phyloP scores from a whole-genome alignment of 2,113 vertebrate genomes.

The Xiphophorus maculatus region DNA sequence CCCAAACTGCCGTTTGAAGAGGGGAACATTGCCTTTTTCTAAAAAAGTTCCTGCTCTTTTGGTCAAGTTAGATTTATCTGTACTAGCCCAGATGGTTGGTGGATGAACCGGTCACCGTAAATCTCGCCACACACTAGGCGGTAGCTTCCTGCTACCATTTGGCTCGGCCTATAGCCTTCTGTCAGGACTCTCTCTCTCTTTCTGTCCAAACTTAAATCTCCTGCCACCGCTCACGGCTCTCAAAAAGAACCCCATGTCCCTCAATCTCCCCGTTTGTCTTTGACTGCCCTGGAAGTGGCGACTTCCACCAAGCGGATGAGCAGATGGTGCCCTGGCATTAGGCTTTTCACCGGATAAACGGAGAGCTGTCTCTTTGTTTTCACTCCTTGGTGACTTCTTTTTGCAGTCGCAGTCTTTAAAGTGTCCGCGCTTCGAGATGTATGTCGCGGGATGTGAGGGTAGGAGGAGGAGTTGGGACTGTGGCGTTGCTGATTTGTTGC shows the following conservation, averaged over 20 bases:
- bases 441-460: slow-evolving; percentile 50
- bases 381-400: slow-evolving; percentile 46
- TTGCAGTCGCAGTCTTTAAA: slow-evolving; percentile 38
- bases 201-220: slow-evolving; percentile 54
- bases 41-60: slow-evolving; percentile 26
- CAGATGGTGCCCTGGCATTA: slow-evolving; percentile 72
- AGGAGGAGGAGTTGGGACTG: slow-evolving; percentile 44
- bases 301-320: slow-evolving; percentile 68
- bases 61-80: slow-evolving; percentile 47
- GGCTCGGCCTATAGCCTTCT: slow-evolving; percentile 60
- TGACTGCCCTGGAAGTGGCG: slow-evolving; percentile 57
- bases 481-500: slow-evolving; percentile 40
- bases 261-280: slow-evolving; percentile 69
- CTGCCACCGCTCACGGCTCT: slow-evolving; percentile 35
- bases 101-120: slow-evolving; percentile 66
- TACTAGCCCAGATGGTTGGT: slow-evolving; percentile 65
- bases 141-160: slow-evolving; percentile 69
- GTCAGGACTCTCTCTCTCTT: slow-evolving; percentile 44
- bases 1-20: not conserved
- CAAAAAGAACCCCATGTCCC: slow-evolving; percentile 53
- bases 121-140: slow-evolving; percentile 65
- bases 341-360: slow-evolving; percentile 30
- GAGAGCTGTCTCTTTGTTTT: slow-evolving; percentile 59
- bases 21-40: not conserved
- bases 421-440: slow-evolving; percentile 40